Conservation (phyloP, 2,797 vertebrate genomes). For the Paramormyrops hopkinsi region DNA sequence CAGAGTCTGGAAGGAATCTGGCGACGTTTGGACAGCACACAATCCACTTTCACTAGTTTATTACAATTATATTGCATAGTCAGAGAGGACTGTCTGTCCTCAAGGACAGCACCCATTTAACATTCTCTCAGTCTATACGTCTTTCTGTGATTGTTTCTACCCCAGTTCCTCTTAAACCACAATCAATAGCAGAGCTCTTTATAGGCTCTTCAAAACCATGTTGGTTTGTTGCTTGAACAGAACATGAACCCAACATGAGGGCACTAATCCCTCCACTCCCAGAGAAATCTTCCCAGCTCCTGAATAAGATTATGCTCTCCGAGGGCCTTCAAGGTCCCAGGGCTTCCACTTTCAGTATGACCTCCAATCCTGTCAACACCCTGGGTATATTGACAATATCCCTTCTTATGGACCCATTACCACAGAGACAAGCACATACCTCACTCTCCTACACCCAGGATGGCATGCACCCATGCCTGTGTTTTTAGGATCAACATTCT, state of each 20-base stretch:
- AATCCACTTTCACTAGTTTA: constrained; percentile 14
- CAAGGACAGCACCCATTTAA: not conserved
- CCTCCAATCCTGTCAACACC: constrained; percentile 57
- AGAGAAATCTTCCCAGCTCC: not conserved
- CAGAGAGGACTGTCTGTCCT: not conserved
- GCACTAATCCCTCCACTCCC: not conserved
- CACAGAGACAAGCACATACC: not conserved
- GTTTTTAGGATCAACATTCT: not conserved
- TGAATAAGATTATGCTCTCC: constrained; percentile 32
- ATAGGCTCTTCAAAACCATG: not conserved
- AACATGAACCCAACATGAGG: not conserved
- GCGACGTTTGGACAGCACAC: constrained; percentile 21
- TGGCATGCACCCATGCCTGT: not conserved
- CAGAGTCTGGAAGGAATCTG: constrained; percentile 12
- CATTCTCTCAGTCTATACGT: not conserved
- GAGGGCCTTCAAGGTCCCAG: constrained; percentile 42
- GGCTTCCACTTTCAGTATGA: constrained; percentile 56
- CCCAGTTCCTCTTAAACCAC: not conserved
- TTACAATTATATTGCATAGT: constrained; percentile 22
- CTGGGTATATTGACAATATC: constrained; percentile 40
- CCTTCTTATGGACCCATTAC: not conserved
- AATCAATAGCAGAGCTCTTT: not conserved
- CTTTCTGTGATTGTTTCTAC: not conserved
- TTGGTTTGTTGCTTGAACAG: not conserved
- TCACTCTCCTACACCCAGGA: not conserved